Conservation (phyloP, 2,888 invertebrate species). For the Thymelicus lineola region DNA sequence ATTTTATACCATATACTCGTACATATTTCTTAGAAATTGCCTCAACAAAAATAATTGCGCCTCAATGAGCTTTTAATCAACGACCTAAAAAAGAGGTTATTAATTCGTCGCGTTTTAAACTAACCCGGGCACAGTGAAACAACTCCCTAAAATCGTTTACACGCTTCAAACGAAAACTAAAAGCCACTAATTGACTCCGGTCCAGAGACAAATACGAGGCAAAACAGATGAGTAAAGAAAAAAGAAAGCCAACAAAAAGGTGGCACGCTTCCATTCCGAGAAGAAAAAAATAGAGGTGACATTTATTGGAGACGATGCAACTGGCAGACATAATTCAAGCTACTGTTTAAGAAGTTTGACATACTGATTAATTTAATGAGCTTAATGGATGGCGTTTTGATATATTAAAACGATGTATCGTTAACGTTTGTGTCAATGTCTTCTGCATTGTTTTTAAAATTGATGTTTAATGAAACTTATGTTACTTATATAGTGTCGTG, state of each 20-base stretch:
- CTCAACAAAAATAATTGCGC: too few species aligned
- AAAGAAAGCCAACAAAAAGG: constrained; percentile 44
- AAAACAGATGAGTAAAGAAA: constrained; percentile 51
- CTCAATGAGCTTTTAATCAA: too few species aligned
- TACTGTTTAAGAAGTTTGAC: constrained; percentile 31
- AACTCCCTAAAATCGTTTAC: constrained; percentile 53
- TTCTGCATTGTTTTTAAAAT: background rate
- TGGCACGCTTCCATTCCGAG: constrained; percentile 46
- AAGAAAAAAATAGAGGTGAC: constrained; percentile 31
- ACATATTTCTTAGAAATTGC: too few species aligned
- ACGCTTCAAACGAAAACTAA: constrained; percentile 51
- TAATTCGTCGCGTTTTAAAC: background rate
- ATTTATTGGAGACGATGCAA: constrained; percentile 32
- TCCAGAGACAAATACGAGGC: constrained; percentile 55
- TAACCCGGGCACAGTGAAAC: constrained; percentile 36
- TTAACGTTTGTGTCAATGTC: background rate
- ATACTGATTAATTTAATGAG: constrained; percentile 18
- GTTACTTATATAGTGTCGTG: too few species aligned
- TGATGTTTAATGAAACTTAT: too few species aligned
- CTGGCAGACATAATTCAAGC: constrained; percentile 21
- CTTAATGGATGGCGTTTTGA: constrained; percentile 15
- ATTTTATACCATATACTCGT: too few species aligned
- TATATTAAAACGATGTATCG: background rate
- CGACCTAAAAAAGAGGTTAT: too few species aligned
- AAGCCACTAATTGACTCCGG: constrained; percentile 57